A percentile compares a stretch with the other conserved stretches of the same genome.
These are phyloP conservation scores for Anoncus sp. DNA, from an alignment of 2,888 invertebrate genomes.

Conservation along the genomic window DNA sequence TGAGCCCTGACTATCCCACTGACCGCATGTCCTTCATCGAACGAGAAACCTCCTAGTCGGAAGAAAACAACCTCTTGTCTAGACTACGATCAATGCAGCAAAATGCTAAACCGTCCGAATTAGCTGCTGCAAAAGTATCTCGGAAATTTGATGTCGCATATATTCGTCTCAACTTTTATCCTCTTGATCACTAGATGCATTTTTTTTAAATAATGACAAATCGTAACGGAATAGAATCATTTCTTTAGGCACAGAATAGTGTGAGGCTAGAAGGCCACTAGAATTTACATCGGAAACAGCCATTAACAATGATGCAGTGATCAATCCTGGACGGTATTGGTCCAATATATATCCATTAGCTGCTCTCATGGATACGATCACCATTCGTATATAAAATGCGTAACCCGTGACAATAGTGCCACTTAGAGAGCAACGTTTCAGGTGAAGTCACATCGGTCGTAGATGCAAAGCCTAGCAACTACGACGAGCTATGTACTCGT, in stretches of 20 bases:
- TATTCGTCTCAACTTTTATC: background rate
- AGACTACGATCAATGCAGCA: conserved; percentile 12
- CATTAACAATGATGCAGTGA: background rate
- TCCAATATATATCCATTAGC: too few species aligned
- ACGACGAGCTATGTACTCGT: conserved; percentile 71
- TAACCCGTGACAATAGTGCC: conserved; percentile 1
- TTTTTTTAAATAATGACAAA: conserved; percentile 5
- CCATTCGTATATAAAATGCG: conserved; percentile 16
- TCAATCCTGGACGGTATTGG: too few species aligned
- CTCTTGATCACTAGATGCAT: background rate
- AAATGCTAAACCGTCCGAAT: background rate
- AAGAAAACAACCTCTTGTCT: conserved; percentile 24
- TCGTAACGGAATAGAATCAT: background rate
- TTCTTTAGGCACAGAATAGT: background rate
- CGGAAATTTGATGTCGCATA: background rate
- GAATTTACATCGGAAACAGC: background rate
- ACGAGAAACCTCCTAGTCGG: background rate
- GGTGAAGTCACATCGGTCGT: conserved; percentile 65
- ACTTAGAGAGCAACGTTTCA: conserved; percentile 69
- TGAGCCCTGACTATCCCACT: background rate
- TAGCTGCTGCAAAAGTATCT: background rate
- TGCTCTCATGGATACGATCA: conserved; percentile 47
- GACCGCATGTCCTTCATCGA: conserved; percentile 5
- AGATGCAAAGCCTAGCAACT: conserved; percentile 62
- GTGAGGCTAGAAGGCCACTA: background rate